A percentile compares a stretch with the other conserved stretches of the same genome.
phyloP scores from a whole-genome alignment of 2,888 invertebrate genomes.

The Parapristionchus giblindavisi region DNA sequence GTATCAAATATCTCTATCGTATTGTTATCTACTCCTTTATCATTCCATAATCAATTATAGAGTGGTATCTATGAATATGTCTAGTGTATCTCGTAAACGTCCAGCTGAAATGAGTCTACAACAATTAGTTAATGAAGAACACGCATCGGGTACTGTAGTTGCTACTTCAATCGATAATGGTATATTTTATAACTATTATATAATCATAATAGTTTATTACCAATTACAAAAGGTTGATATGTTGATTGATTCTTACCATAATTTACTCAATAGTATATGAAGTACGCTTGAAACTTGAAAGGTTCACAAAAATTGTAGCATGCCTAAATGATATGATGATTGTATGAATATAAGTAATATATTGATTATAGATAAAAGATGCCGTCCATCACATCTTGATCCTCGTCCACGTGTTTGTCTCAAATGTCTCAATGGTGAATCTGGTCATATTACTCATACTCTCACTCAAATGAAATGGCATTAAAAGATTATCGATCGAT shows the following conservation, averaged over 20 bases:
- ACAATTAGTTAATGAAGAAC: conserved; percentile 29
- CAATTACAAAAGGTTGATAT: too few relatives aligned
- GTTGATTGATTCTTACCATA: too few relatives aligned
- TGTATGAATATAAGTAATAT: too few relatives aligned
- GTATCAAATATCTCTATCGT: background rate
- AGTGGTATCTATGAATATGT: background rate
- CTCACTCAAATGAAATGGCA: conserved; percentile 41
- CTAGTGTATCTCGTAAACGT: conserved; percentile 10
- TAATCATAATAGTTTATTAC: too few relatives aligned
- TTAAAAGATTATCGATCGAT: background rate
- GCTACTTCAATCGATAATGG: conserved; percentile 3
- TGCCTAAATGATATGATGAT: too few relatives aligned
- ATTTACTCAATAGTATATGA: too few relatives aligned
- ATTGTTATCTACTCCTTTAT: background rate
- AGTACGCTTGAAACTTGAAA: too few relatives aligned
- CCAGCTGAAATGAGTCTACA: conserved; percentile 27
- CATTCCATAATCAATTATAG: background rate
- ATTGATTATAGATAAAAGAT: conserved; percentile 48
- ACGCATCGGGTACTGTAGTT: conserved; percentile 13
- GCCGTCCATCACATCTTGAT: conserved; percentile 43
- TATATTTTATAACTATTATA: background rate
- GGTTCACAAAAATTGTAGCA: too few relatives aligned
- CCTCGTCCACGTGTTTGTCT: conserved; percentile 52
- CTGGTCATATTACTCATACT: conserved; percentile 57
- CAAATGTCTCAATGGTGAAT: conserved; percentile 56